A percentile compares a stretch with the other conserved stretches of the same genome.
Evolutionary conservation across 2,113 vertebrate genomes (phyloP).

Genomic region (Carassius auratus): DNA sequence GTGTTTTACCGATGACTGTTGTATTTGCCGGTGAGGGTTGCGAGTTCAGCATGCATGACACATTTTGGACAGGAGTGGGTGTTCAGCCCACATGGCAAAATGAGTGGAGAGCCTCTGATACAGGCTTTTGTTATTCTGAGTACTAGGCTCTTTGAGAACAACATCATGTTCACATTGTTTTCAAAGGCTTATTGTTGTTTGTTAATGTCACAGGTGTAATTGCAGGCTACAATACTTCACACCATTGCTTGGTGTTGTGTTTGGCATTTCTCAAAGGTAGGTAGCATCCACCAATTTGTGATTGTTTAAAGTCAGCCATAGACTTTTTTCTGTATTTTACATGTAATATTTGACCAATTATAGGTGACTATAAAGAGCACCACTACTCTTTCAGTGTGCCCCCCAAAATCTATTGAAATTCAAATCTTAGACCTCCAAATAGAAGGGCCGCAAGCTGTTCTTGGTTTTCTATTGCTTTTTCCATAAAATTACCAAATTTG

Average conservation of each 20-base stretch:
- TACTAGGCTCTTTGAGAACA: slow-evolving; percentile 40
- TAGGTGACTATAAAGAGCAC: not conserved
- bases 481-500: slow-evolving; percentile 32
- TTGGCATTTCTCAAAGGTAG: not conserved
- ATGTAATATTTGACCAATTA: not conserved
- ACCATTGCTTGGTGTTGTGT: not conserved
- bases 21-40: slow-evolving; percentile 40
- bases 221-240: not conserved
- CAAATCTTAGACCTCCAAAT: slow-evolving; percentile 40
- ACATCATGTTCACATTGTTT: slow-evolving; percentile 42
- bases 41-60: slow-evolving; percentile 48
- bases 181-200: slow-evolving; percentile 29
- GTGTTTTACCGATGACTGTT: slow-evolving; percentile 35
- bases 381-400: not conserved
- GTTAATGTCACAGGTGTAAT: slow-evolving; percentile 12
- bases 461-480: not conserved
- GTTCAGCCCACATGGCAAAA: slow-evolving; percentile 48
- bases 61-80: slow-evolving; percentile 51
- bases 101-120: slow-evolving; percentile 42
- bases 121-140: slow-evolving; percentile 51
- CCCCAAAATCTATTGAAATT: slow-evolving; percentile 18
- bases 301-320: not conserved
- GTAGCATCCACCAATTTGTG: not conserved
- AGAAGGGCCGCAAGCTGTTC: not conserved
- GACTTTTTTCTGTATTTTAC: not conserved